phyloP scores from a whole-genome alignment of 2,113 vertebrate genomes.

The Erythrolamprus reginae region DNA sequence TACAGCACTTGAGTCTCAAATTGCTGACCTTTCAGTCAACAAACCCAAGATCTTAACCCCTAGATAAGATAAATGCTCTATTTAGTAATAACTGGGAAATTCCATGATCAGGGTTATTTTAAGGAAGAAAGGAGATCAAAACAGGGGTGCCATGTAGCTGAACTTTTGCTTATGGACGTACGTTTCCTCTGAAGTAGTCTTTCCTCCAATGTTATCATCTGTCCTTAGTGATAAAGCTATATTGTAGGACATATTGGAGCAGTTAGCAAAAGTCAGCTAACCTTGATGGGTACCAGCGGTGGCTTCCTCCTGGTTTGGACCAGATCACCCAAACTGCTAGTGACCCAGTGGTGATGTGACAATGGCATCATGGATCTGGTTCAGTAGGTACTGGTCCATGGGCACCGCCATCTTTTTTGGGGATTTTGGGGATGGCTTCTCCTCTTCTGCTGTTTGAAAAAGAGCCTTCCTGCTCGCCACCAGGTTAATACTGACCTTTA shows the following conservation, averaged over 20 bases:
- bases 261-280: conserved; percentile 7
- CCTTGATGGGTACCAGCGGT: not conserved
- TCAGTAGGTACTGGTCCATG: too few species aligned
- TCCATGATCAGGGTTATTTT: not conserved
- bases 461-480: too few species aligned
- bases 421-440: too few species aligned
- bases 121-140: not conserved
- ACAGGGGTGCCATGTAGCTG: not conserved
- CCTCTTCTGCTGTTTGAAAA: too few species aligned
- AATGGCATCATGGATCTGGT: too few species aligned
- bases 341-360: too few species aligned
- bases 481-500: too few species aligned
- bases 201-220: not conserved
- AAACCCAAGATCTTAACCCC: not conserved
- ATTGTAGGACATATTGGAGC: not conserved
- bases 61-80: not conserved
- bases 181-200: not conserved
- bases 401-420: too few species aligned
- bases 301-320: too few species aligned
- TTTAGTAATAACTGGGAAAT: not conserved
- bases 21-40: too few species aligned
- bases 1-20: not conserved
- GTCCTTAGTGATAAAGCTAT: not conserved
- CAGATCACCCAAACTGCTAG: too few species aligned
- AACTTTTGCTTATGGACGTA: not conserved